Conservation (phyloP, 2,888 invertebrate genomes). For the Ctenicera cuprea region DNA sequence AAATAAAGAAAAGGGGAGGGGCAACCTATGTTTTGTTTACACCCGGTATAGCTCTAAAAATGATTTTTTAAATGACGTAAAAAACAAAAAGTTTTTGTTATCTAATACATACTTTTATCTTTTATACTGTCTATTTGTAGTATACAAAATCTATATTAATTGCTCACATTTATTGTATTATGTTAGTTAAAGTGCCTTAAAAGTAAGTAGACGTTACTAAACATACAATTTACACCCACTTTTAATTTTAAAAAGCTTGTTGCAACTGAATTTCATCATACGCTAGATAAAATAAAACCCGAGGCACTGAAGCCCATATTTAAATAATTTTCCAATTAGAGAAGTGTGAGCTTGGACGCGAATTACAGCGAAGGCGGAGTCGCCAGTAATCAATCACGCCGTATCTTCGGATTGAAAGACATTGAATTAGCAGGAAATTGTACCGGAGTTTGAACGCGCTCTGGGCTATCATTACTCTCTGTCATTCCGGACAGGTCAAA, state of each 20-base stretch:
- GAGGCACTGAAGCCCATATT: constrained; percentile 37
- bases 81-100: too few relatives aligned
- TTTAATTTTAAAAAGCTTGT: not conserved
- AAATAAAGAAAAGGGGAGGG: too few relatives aligned
- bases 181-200: not conserved
- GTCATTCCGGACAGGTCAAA: constrained; percentile 63
- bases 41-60: too few relatives aligned
- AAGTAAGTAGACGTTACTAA: not conserved
- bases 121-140: too few relatives aligned
- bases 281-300: not conserved
- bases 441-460: constrained; percentile 66
- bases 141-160: too few relatives aligned
- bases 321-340: constrained; percentile 51
- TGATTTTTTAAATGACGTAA: too few relatives aligned
- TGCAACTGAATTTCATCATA: constrained; percentile 26
- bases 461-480: constrained; percentile 69
- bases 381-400: constrained; percentile 70
- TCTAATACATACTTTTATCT: too few relatives aligned
- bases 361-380: constrained; percentile 60
- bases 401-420: constrained; percentile 74
- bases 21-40: too few relatives aligned
- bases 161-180: too few relatives aligned
- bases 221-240: constrained; percentile 10
- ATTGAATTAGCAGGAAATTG: constrained; percentile 75
- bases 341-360: constrained; percentile 45